These are phyloP conservation scores for Etheostoma cragini DNA, from an alignment of 2,113 vertebrate species.

Conservation along the genomic window DNA sequence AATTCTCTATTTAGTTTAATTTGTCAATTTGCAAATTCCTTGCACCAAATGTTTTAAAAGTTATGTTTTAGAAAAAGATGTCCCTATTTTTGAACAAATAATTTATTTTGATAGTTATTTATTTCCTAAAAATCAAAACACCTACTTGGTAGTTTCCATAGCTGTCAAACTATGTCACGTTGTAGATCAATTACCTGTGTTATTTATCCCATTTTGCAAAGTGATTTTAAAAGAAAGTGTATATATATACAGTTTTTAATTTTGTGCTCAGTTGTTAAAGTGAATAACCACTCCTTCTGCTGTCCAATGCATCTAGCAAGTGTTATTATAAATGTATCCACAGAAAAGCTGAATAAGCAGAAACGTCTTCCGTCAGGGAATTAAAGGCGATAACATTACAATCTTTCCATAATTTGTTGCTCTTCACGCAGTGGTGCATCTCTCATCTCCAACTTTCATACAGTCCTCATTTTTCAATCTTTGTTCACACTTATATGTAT, in stretches of 20 bases:
- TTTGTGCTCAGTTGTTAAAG: not conserved
- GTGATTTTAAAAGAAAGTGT: not conserved
- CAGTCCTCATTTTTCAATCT: not conserved
- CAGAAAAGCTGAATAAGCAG: not conserved
- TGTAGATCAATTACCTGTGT: not conserved
- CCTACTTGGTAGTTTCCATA: not conserved
- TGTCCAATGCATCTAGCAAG: not conserved
- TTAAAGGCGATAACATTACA: not conserved
- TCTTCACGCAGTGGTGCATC: not conserved
- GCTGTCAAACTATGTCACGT: not conserved
- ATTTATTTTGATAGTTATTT: not conserved
- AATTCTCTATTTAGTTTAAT: not conserved
- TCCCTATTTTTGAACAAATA: not conserved
- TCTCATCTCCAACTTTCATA: conserved; percentile 3
- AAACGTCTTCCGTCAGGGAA: no score
- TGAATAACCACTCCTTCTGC: not conserved
- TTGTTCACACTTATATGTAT: not conserved
- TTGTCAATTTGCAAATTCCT: accelerated
- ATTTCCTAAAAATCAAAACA: not conserved
- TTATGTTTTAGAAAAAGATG: not conserved
- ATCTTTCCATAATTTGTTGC: not conserved
- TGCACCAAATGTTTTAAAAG: not conserved
- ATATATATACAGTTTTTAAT: no score
- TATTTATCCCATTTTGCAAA: not conserved
- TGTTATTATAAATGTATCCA: not conserved